Base-by-base conservation (phyloP, 1,140 invertebrate genomes). In the Gryon sp. region DNA sequence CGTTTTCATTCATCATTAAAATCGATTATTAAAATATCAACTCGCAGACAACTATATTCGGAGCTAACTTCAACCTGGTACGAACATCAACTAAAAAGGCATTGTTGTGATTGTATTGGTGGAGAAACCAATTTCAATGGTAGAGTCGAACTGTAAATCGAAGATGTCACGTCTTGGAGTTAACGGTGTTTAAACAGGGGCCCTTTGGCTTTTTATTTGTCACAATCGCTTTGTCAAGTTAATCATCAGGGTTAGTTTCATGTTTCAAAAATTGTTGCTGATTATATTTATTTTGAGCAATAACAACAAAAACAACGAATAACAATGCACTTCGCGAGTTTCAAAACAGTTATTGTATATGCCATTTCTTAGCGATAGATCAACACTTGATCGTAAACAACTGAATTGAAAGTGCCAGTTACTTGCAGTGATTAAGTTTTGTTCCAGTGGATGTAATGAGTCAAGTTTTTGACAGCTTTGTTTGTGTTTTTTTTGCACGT, bases 171-270 rank as follows among this genome's bases (percentile, higher is more conserved):
- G 57, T 78, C 46, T 69, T 46, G 38, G 66, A 79, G 66, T 69
- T 79, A 81, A 83, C 74, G 66, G 76, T 76, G 63, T 80, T 46
- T 66, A 69, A n/a, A n/a, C n/a, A 43, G 53, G 41, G 38, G 45
- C 32, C 46, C 28, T 76, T 74, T 57, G 22, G 30, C 26, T 28
- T 36, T 60, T 32, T 30, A 30, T 32, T 41, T 26, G 62, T 69
- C 36, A n/a, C n/a, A 40, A 38, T 38, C 52, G 59, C 15, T 45
- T 26, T 26, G n/a, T 53, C 55, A 76, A 76, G 72, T 81, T 83
- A 81, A 83, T 83, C n/a, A 80, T 76, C 74, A 83, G 76, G 72
- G 78, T 81, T 69, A 59, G 81, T 72, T 32, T 43, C n/a, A n/a
- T n/a, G n/a, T n/a, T n/a, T n/a, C n/a, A n/a, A n/a, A n/a, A n/a